Percentiles rank a stretch among this genome's conserved stretches.
phyloP scores from a whole-genome alignment of 1,140 invertebrate species.

The Pachypsylla venusta region DNA sequence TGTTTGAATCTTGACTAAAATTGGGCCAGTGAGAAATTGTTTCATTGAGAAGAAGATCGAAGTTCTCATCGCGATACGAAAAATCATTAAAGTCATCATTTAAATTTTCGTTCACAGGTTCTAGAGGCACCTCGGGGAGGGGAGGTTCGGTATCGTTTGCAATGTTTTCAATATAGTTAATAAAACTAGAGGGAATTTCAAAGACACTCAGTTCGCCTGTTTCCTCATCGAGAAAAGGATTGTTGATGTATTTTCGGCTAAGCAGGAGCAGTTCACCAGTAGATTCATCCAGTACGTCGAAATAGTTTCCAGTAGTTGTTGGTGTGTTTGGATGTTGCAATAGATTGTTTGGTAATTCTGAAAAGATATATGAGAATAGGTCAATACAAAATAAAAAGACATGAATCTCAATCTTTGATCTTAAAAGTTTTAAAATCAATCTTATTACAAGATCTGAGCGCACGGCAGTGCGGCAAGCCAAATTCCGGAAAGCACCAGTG shows the following conservation, averaged over 20 bases:
- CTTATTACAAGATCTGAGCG: too few relatives aligned
- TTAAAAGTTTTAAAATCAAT: too few relatives aligned
- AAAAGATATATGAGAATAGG: too few relatives aligned
- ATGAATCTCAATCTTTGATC: too few relatives aligned
- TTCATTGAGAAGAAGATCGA: background rate
- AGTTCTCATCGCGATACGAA: background rate
- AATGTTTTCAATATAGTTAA: background rate
- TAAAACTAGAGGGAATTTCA: conserved; percentile 4
- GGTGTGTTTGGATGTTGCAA: too few relatives aligned
- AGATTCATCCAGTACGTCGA: background rate
- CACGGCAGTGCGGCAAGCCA: too few relatives aligned
- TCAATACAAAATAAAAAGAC: too few relatives aligned
- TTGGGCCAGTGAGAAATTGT: background rate
- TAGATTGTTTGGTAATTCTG: too few relatives aligned
- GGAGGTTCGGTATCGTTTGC: background rate
- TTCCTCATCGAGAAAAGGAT: conserved; percentile 1
- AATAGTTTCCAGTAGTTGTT: conserved; percentile 3
- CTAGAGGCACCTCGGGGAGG: background rate
- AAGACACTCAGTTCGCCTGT: conserved; percentile 2
- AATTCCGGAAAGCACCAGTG: too few relatives aligned
- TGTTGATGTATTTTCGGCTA: conserved; percentile 2
- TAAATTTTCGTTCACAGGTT: too few relatives aligned
- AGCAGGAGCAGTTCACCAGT: conserved; percentile 1
- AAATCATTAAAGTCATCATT: background rate
- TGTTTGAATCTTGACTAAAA: too few relatives aligned